These are phyloP conservation scores for Odiellus spinosus DNA, from an alignment of 2,888 invertebrate species.

Conservation along the genomic window DNA sequence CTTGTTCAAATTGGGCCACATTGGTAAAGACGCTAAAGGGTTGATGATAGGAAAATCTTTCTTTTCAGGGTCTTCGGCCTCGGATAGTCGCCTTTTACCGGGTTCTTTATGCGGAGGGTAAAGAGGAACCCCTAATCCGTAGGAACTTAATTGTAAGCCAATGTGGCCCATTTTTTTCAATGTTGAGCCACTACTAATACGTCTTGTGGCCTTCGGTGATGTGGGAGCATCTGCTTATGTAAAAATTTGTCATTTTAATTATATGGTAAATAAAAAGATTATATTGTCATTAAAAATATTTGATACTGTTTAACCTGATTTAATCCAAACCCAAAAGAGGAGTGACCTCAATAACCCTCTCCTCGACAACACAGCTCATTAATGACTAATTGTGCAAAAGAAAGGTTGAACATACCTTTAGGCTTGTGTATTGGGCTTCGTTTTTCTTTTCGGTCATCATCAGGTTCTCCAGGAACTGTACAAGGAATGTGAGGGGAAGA, in stretches of 20 bases:
- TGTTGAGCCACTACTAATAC: slow-evolving; percentile 80
- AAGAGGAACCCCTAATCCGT: slow-evolving; percentile 9
- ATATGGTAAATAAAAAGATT: too few species aligned
- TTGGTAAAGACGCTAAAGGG: slow-evolving; percentile 66
- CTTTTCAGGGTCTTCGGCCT: slow-evolving; percentile 8
- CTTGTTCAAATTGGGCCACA: slow-evolving; percentile 54
- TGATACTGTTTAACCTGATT: too few species aligned
- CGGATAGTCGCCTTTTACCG: slow-evolving; percentile 6
- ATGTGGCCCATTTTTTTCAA: slow-evolving; percentile 40
- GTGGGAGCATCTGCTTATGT: slow-evolving; percentile 16
- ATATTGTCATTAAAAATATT: too few species aligned
- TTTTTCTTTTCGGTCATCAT: background rate
- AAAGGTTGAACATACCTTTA: too few species aligned
- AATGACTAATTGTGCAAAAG: too few species aligned
- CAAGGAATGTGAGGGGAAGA: slow-evolving; percentile 4
- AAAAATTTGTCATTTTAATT: too few species aligned
- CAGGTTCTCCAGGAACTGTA: slow-evolving; percentile 1
- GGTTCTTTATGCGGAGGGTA: slow-evolving; percentile 9
- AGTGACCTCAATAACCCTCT: too few species aligned
- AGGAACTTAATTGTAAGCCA: slow-evolving; percentile 9
- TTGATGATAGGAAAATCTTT: slow-evolving; percentile 62
- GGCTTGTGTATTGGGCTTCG: too few species aligned
- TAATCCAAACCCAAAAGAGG: too few species aligned
- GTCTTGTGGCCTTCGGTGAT: slow-evolving; percentile 50
- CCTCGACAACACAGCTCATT: too few species aligned